Evolutionary conservation across 2,888 invertebrate species (phyloP), one percentile per base, ranked within the genome.

Genomic region (Alentia gelatinosa): DNA sequence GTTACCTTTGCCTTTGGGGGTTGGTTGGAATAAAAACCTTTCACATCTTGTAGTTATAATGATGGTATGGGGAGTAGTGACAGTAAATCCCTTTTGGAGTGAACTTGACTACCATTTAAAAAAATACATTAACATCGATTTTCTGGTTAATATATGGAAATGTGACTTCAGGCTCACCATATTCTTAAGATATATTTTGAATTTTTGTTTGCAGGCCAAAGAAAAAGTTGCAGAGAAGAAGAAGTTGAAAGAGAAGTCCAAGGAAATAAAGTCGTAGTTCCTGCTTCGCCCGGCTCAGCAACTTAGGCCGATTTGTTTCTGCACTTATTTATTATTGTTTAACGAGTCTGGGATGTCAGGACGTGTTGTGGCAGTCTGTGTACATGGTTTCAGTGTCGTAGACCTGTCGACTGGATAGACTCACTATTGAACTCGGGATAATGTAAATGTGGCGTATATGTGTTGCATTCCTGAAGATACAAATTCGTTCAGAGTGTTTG

Each of bases 171-270:
- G n/a, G n/a, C n/a, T n/a, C n/a, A n/a, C n/a, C n/a, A n/a, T n/a
- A 47, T 19, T 7, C 19, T 47, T 47, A 47, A 47, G 9, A 47
- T 12, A 19, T 9, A n/a, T 56, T 3, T 56, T 56, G 56, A 3
- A n/a, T 56, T 56, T 56, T n/a, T 56, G n/a, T 47, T 89, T 89
- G 23, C n/a, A 91, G 91, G 91, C 91, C 1, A 88, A 91, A 42
- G 91, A 91, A 68, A 88, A 91, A 68, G 75, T 75, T 26, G 91
- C 91, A 1, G 89, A 88, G 50, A 91, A 91, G 89, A 91, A 91
- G 42, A 89, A 89, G 63, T 40, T 63, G 26, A 89, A 91, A 89
- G 56, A 75, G 89, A 83, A 83, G 40, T 9, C 37, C 12, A 26
- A 89, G 88, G 42, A 63, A 47, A 39, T 56, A 23, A 35, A 42